A percentile compares a stretch with the other conserved stretches of the same genome.
phyloP scores from a whole-genome alignment of 2,113 vertebrate genomes.

The Peromyscus maniculatus region DNA sequence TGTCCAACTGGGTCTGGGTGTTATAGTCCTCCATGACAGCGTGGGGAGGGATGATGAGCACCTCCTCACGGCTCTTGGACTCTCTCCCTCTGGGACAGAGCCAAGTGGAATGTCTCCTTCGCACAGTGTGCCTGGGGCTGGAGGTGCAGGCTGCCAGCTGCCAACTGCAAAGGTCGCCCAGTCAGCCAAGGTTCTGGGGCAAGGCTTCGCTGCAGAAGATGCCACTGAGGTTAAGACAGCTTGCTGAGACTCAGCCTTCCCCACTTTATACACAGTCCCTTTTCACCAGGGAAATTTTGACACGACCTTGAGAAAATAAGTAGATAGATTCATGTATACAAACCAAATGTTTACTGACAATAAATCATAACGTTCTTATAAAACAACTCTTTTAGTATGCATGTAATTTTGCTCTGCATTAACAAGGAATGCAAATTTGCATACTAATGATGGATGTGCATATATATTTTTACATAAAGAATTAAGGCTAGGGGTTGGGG shows the following conservation, averaged over 20 bases:
- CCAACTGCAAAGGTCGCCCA: constrained; percentile 45
- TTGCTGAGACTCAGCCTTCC: neutral
- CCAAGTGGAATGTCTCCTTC: constrained; percentile 95
- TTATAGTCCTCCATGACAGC: constrained; percentile 84
- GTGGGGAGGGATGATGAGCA: constrained; percentile 89
- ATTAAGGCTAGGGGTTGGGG: neutral
- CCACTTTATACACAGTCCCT: neutral
- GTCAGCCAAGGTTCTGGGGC: constrained; percentile 53
- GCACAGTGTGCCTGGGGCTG: constrained; percentile 87
- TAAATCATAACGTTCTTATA: neutral
- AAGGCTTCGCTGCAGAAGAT: neutral
- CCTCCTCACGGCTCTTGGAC: constrained; percentile 90
- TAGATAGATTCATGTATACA: neutral
- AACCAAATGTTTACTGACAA: neutral
- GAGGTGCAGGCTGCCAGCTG: neutral
- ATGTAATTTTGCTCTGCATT: neutral
- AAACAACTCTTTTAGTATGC: neutral
- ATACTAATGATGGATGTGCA: neutral
- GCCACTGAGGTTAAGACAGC: neutral
- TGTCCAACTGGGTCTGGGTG: constrained; percentile 80
- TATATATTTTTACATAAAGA: neutral
- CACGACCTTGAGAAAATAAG: neutral
- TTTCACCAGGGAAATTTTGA: neutral
- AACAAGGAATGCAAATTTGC: neutral
- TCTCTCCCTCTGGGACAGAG: constrained; percentile 94